Percentiles rank a stretch among this genome's conserved stretches.
Conservation (phyloP, 2,113 vertebrate species). For the Spheniscus mendiculus region DNA sequence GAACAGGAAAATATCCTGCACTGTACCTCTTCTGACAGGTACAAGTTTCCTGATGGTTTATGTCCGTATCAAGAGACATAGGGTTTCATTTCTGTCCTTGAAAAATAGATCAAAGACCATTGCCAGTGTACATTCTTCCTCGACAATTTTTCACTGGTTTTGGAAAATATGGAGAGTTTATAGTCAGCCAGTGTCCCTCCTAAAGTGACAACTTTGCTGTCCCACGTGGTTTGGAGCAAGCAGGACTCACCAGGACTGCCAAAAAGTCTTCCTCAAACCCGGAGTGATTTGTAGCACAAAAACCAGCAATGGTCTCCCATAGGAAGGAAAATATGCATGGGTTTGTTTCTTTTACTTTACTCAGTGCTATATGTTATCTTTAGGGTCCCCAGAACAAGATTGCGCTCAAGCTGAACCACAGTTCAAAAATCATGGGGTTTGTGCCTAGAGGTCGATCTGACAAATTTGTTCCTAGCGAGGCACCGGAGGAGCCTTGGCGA, state of each 20-base stretch:
- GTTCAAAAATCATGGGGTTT: neutral
- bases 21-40: neutral
- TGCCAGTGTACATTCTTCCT: neutral
- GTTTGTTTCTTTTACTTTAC: neutral
- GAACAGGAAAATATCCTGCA: neutral
- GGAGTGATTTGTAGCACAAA: neutral
- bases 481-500: neutral
- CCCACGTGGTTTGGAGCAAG: neutral
- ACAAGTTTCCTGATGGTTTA: neutral
- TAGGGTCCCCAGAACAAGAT: neutral
- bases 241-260: neutral
- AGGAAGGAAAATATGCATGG: neutral
- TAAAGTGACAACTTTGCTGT: neutral
- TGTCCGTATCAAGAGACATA: neutral
- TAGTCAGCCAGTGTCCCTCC: neutral
- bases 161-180: neutral
- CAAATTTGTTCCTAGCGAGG: neutral
- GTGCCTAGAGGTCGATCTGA: neutral
- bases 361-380: neutral
- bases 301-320: neutral
- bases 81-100: neutral
- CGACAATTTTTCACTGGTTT: neutral
- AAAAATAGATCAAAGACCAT: neutral
- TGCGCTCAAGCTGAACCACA: accelerated
- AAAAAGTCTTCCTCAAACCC: neutral